Base-by-base conservation (phyloP, 2,113 vertebrate genomes). In the Diphyllodes magnificus region DNA sequence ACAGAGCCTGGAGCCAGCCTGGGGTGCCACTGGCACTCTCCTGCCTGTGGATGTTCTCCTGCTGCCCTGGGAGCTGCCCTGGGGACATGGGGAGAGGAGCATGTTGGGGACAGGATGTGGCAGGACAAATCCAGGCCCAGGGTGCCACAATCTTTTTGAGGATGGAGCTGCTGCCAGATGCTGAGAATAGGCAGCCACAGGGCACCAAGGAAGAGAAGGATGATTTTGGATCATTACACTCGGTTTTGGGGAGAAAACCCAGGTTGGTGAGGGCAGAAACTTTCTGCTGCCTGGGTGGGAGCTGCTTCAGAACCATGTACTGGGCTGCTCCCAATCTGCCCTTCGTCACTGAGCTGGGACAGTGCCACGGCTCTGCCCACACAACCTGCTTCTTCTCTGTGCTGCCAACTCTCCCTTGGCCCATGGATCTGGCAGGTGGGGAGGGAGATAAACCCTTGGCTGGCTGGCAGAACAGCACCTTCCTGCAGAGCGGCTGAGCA, bases 21-120 rank as follows among this genome's bases (percentile, higher is more conserved):
- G 9, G 56, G 56, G 15, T 57, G 25, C 24, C 17, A 45, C 60
- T 30, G 82, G 54, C 24, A 73, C 24, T 61, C 5, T 1, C 31
- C 31, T 21, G 37, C 11, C 37, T 2, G 0, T 1, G 6, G 40
- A 22, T 0, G 0, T 30, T 53, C 28, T 50, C n/a, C 65, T 65
- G n/a, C 40, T 12, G 4, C 18, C 37, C 47, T 21, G 25, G 21
- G 90, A 30, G 49, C 39, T 8, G 4, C 11, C 33, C 56, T 28
- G 20, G 37, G 56, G 11, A 45, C 54, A 69, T 0, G 0, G 13
- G 21, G 7, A 39, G 42, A 54, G 71, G 31, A 37, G 7, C 1
- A 0, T 13, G 3, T 0, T 17, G 7, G 40, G 54, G 20, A 33
- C 28, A 51, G 68, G 54, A 39, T 1, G 1, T 8, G 33, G 31